Base-by-base conservation (phyloP, 2,888 invertebrate genomes). In the Pelosia muscerda region DNA sequence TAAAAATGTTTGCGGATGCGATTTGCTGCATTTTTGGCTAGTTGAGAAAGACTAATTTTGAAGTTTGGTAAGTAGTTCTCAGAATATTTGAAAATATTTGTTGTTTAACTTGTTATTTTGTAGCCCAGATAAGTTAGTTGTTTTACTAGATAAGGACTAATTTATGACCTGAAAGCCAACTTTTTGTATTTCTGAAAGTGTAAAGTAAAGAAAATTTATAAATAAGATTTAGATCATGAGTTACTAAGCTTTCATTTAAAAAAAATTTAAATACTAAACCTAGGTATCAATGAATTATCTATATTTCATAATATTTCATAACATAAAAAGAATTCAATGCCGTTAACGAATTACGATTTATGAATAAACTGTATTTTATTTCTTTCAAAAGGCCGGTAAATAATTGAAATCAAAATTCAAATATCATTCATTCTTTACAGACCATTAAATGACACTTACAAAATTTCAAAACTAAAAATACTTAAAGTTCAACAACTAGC, bases 21-120 rank as follows among this genome's bases (percentile, higher is more conserved):
- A 60, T 71, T 56, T 68, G 69, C 80, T 71, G 78, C 72, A 69
- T 81, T 71, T 69, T 78, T 69, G 78, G 82, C 76, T 81, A 76
- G 66, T 63, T 66, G 61, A 67, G 74, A 71, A 59, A 60, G 62
- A 28, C 25, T 58, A 60, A 69, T 55, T n/a, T n/a, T 66, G 62
- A 60, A 62, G 76, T 76, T 80, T 71, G 80, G 80, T 81, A 79
- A 81, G 80, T 76, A 2, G 11, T 22, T 38, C 19, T 2, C 19
- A 42, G 1, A 42, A n/a, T 49, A 19, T 49, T 8, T 49, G n/a
- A 49, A n/a, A 49, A 49, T 49, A 49, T 49, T 49, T 49, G 49
- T n/a, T 49, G n/a, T 49, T 49, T n/a, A 49, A 8, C 49, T 49
- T n/a, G 49, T 49, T 49, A 49, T 49, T n/a, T 49, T n/a, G 49